Evolutionary conservation across 1,140 invertebrate genomes (phyloP).

Genomic region (Drosophila pachea): DNA sequence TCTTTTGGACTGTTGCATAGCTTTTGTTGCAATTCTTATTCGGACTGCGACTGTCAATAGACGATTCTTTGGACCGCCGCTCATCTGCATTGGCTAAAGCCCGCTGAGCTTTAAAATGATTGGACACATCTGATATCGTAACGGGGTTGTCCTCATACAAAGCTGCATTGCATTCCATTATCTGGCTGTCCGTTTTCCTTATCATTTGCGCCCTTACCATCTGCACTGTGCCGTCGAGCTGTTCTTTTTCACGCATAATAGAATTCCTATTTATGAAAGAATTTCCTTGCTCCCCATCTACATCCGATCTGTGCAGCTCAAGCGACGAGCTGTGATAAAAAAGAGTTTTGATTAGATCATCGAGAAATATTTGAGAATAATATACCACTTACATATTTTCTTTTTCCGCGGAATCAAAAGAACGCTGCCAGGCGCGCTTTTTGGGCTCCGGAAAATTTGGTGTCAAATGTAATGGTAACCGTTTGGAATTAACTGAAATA

Average conservation of each 20-base stretch:
- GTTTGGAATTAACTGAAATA: conserved; percentile 22
- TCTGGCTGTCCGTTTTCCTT: conserved; percentile 4
- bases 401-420: conserved; percentile 2
- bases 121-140: conserved; percentile 57
- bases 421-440: conserved; percentile 30
- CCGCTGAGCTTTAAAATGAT: conserved; percentile 40
- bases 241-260: conserved; percentile 7
- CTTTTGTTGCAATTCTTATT: conserved; percentile 41
- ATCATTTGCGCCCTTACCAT: conserved; percentile 31
- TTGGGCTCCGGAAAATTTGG: conserved; percentile 60
- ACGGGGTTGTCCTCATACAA: conserved; percentile 46
- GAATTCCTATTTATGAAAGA: conserved; percentile 3
- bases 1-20: conserved; percentile 29
- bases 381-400: neutral
- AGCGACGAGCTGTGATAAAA: neutral
- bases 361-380: neutral
- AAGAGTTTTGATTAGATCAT: neutral
- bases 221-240: conserved; percentile 35
- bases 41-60: conserved; percentile 30
- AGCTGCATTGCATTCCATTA: neutral
- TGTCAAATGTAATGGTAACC: conserved; percentile 45
- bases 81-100: conserved; percentile 6
- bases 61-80: conserved; percentile 11
- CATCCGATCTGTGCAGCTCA: neutral
- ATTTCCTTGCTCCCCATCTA: neutral